Evolutionary conservation across 2,113 vertebrate genomes (phyloP).

Genomic region (Herpailurus yagouaroundi): DNA sequence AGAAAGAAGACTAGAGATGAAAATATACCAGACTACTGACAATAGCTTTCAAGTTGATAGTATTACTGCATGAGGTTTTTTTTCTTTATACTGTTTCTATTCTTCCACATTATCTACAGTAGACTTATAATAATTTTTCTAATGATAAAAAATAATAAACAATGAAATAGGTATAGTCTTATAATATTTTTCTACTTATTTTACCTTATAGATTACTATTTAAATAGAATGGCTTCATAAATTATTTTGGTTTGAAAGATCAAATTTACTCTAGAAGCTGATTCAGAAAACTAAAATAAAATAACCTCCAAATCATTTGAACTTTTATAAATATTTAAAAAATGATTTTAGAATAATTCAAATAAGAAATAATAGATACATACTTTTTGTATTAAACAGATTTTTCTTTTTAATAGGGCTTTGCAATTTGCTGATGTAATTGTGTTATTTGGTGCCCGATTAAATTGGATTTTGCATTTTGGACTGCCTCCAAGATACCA

Average conservation of each 20-base stretch:
- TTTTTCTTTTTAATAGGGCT: slow-evolving; percentile 87
- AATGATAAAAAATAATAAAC: neutral
- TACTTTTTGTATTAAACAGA: neutral
- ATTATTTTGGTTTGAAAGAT: slow-evolving; percentile 51
- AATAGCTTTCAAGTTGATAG: neutral
- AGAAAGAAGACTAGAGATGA: neutral
- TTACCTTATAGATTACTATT: slow-evolving; percentile 31
- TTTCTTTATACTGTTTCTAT: slow-evolving; percentile 39
- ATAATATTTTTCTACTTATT: slow-evolving; percentile 1
- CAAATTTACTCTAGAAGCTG: neutral
- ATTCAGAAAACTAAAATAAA: slow-evolving; percentile 29
- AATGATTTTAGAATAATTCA: slow-evolving; percentile 47
- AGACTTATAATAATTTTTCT: slow-evolving; percentile 12
- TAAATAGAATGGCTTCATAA: slow-evolving; percentile 28
- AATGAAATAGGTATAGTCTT: neutral
- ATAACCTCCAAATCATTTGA: slow-evolving; percentile 23
- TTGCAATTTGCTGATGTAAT: slow-evolving; percentile 94
- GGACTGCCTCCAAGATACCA: slow-evolving; percentile 94
- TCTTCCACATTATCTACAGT: neutral
- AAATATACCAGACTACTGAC: neutral
- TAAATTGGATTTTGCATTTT: slow-evolving; percentile 99
- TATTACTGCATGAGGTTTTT: neutral
- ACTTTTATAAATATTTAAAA: slow-evolving; percentile 36
- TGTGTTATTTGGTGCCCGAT: slow-evolving; percentile 94
- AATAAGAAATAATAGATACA: slow-evolving; percentile 47